A percentile compares a stretch with the other conserved stretches of the same genome.
Conservation (phyloP, 2,888 invertebrate species). For the Junonia oenone region DNA sequence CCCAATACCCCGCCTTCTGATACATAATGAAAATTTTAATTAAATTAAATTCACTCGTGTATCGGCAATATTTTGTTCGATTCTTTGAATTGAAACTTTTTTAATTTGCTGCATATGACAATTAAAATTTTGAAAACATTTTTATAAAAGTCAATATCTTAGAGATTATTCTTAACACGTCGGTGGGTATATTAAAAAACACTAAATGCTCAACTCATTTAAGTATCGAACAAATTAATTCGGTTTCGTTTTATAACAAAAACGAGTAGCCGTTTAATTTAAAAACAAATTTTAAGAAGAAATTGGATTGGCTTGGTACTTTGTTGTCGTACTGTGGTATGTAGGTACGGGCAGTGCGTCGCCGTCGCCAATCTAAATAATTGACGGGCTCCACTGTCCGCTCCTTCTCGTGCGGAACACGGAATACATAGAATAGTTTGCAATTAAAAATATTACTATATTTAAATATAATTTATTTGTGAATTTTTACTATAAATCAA, state of each 20-base stretch:
- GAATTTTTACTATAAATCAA: neutral
- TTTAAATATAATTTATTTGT: neutral
- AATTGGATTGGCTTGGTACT: constrained; percentile 10
- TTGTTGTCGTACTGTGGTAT: constrained; percentile 12
- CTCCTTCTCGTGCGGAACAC: constrained; percentile 51
- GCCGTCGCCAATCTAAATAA: constrained; percentile 78
- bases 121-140: no score
- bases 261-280: neutral
- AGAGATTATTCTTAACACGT: neutral
- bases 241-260: neutral
- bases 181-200: neutral
- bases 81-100: no score
- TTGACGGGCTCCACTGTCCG: constrained; percentile 71
- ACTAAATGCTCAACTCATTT: no score
- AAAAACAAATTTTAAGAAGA: constrained; percentile 2
- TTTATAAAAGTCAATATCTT: neutral
- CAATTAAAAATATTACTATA: neutral
- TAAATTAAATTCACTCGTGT: neutral
- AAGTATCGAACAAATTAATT: no score
- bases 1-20: constrained; percentile 3
- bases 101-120: no score
- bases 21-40: neutral
- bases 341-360: constrained; percentile 40
- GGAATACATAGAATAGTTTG: constrained; percentile 41
- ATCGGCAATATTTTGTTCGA: neutral